These are phyloP conservation scores for Argyrosomus japonicus DNA, from an alignment of 2,113 vertebrate genomes.

Conservation along the genomic window DNA sequence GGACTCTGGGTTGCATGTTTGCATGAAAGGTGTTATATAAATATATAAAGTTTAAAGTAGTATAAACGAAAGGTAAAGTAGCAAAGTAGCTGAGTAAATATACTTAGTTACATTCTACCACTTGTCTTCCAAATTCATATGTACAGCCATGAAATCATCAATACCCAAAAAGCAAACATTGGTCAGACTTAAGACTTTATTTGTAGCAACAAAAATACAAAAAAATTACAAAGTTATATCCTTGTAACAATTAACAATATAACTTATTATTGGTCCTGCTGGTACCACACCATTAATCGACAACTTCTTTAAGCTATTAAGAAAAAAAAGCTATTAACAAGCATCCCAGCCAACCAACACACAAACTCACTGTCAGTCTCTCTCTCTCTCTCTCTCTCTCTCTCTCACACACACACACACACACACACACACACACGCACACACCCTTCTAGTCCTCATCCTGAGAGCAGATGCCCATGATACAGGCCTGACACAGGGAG, in stretches of 20 bases:
- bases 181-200: neutral
- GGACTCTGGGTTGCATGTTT: too few species aligned
- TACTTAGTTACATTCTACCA: neutral
- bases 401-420: slow-evolving; percentile 8
- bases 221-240: neutral
- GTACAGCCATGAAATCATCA: neutral
- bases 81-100: neutral
- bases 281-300: neutral
- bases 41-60: neutral
- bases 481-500: slow-evolving; percentile 60
- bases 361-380: neutral
- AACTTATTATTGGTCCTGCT: neutral
- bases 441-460: slow-evolving; percentile 23
- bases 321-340: neutral
- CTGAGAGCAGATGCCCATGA: slow-evolving; percentile 43
- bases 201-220: neutral
- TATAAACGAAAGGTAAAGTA: neutral
- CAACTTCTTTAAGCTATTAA: neutral
- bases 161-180: neutral
- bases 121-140: neutral
- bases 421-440: slow-evolving; percentile 1
- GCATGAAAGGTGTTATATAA: too few species aligned
- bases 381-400: neutral
- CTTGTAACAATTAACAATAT: neutral
- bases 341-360: neutral